These are phyloP conservation scores for Scaptodrosophila lebanonensis DNA, from an alignment of 1,140 invertebrate genomes.

Conservation along the genomic window DNA sequence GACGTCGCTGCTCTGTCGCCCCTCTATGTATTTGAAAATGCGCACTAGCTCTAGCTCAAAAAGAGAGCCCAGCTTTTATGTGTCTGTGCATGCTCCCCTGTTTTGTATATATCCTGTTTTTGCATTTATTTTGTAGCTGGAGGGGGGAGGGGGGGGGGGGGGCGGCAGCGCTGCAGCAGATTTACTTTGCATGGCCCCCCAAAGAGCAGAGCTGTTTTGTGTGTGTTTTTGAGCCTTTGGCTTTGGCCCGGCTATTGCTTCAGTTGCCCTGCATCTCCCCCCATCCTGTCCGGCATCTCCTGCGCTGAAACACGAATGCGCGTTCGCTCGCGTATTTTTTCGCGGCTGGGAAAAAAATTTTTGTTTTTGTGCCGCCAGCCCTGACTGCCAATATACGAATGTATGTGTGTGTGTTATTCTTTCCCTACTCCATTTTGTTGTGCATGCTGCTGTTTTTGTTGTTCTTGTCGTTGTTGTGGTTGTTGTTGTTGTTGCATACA, in stretches of 20 bases:
- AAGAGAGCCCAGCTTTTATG: conserved; percentile 20
- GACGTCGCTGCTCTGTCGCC: conserved; percentile 28
- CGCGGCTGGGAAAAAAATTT: conserved; percentile 62
- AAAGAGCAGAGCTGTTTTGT: conserved; percentile 22
- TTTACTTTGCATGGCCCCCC: conserved; percentile 61
- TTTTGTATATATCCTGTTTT: conserved; percentile 33
- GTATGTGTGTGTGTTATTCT: not conserved
- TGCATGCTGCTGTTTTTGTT: conserved; percentile 10
- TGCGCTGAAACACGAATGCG: conserved; percentile 29
- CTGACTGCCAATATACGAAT: not conserved
- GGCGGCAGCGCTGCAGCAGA: conserved; percentile 44
- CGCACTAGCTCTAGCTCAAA: conserved; percentile 74
- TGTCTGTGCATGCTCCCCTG: conserved; percentile 37
- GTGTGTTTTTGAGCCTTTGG: conserved; percentile 27
- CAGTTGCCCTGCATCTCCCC: conserved; percentile 27
- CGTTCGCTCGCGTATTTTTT: conserved; percentile 69
- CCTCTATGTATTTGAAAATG: conserved; percentile 72
- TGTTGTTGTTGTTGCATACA: conserved; percentile 42
- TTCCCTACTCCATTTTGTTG: not conserved
- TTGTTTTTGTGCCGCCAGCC: conserved; percentile 32
- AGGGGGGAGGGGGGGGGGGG: conserved; percentile 34
- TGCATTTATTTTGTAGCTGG: conserved; percentile 44
- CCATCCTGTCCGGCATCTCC: conserved; percentile 15
- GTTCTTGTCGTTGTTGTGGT: conserved; percentile 25
- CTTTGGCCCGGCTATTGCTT: conserved; percentile 9